Percentiles rank a stretch among this genome's conserved stretches.
These are phyloP conservation scores for Sardina pilchardus DNA, from an alignment of 2,113 vertebrate species.

Conservation along the genomic window DNA sequence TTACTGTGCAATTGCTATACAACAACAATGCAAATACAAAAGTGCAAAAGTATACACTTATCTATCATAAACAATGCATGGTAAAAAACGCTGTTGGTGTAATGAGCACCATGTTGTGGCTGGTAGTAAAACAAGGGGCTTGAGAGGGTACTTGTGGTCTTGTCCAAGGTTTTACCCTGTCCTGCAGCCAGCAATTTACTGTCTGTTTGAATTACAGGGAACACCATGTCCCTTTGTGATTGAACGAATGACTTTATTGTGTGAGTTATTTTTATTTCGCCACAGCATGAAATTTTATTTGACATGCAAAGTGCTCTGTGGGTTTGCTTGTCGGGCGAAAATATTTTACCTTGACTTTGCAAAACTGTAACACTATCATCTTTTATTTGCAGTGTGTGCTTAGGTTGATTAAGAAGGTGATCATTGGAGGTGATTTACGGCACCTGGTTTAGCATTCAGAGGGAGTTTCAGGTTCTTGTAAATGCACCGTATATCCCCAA, in stretches of 20 bases:
- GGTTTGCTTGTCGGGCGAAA: slow-evolving; percentile 55
- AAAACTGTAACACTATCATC: slow-evolving; percentile 56
- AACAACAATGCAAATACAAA: no score
- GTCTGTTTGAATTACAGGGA: slow-evolving; percentile 47
- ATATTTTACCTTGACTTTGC: slow-evolving; percentile 68
- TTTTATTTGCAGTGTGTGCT: slow-evolving; percentile 63
- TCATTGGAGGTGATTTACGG: slow-evolving; percentile 59
- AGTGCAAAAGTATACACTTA: not conserved
- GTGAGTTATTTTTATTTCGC: slow-evolving; percentile 59
- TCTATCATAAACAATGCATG: not conserved
- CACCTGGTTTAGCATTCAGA: slow-evolving; percentile 55
- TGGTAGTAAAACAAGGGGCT: not conserved
- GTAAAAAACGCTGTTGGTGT: not conserved
- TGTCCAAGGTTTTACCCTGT: slow-evolving; percentile 16
- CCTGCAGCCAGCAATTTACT: slow-evolving; percentile 39
- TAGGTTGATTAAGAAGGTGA: slow-evolving; percentile 65
- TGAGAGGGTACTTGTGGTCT: slow-evolving; percentile 5
- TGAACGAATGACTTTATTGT: slow-evolving; percentile 64
- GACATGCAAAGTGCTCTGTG: slow-evolving; percentile 68
- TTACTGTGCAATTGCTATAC: no score
- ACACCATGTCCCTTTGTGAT: slow-evolving; percentile 60
- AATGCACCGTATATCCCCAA: slow-evolving; percentile 5
- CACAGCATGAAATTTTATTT: slow-evolving; percentile 65
- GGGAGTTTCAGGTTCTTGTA: slow-evolving; percentile 31
- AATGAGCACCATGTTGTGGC: not conserved